phyloP scores from a whole-genome alignment of 2,797 vertebrate species.

The Benthosema pterotum region DNA sequence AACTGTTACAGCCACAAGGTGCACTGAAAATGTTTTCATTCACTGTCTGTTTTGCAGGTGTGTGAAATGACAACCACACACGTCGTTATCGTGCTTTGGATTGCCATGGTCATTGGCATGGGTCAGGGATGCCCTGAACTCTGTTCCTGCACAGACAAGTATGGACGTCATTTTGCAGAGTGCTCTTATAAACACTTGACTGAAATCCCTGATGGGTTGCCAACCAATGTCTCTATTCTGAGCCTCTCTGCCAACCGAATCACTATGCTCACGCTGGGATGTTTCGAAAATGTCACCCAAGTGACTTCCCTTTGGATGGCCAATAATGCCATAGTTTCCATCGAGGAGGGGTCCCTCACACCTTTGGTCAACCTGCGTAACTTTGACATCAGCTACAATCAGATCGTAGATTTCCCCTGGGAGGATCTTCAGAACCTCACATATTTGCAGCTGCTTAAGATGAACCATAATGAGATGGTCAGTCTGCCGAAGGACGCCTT shows the following conservation, averaged over 20 bases:
- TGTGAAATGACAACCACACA: conserved; percentile 75
- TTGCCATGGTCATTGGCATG: conserved; percentile 51
- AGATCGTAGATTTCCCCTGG: conserved; percentile 91
- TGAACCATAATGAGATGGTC: conserved; percentile 93
- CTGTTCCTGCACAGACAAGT: conserved; percentile 88
- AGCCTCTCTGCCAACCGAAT: conserved; percentile 92
- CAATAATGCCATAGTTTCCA: conserved; percentile 84
- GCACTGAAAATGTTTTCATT: not conserved
- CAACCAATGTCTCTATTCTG: conserved; percentile 86
- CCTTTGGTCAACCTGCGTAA: conserved; percentile 86
- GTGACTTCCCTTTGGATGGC: conserved; percentile 92
- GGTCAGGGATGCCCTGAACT: conserved; percentile 83
- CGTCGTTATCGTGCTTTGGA: conserved; percentile 68
- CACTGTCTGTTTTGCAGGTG: conserved; percentile 62
- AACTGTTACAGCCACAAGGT: not conserved
- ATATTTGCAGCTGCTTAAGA: conserved; percentile 88
- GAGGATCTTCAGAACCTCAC: conserved; percentile 89
- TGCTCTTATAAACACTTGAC: conserved; percentile 90
- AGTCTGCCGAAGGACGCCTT: conserved; percentile 87
- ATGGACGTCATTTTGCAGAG: conserved; percentile 85
- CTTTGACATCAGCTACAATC: conserved; percentile 93
- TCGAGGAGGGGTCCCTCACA: conserved; percentile 83
- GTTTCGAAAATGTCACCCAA: conserved; percentile 84
- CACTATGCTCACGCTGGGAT: conserved; percentile 72
- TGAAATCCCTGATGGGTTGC: conserved; percentile 84